phyloP scores from a whole-genome alignment of 2,888 invertebrate species.

The Drosophila bunnanda region DNA sequence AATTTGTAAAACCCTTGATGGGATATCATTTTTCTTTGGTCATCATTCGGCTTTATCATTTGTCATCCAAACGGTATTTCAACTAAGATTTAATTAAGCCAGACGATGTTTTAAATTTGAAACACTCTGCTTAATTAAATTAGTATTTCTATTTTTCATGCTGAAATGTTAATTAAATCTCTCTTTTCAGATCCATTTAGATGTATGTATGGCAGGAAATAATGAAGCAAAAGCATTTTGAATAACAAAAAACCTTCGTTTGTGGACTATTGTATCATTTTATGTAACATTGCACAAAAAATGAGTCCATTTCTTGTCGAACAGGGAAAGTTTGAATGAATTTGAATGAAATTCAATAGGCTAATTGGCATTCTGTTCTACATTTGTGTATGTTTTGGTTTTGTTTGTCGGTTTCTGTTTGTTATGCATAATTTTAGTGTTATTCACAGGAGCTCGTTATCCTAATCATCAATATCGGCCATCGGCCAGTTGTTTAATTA shows the following conservation, averaged over 20 bases:
- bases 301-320: background rate
- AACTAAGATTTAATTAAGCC: background rate
- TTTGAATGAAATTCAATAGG: background rate
- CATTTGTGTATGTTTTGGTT: constrained; percentile 6
- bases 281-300: background rate
- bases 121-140: constrained; percentile 22
- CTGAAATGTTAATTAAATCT: constrained; percentile 46
- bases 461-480: constrained; percentile 4
- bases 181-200: background rate
- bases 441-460: constrained; percentile 7
- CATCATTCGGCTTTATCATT: background rate
- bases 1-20: constrained; percentile 23
- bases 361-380: constrained; percentile 19
- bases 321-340: background rate
- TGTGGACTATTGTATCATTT: background rate
- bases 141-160: constrained; percentile 7
- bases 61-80: background rate
- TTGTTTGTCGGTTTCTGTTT: constrained; percentile 7
- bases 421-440: constrained; percentile 11
- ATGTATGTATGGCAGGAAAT: constrained; percentile 1
- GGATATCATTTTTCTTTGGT: constrained; percentile 8
- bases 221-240: constrained; percentile 13
- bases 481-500: constrained; percentile 39
- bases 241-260: constrained; percentile 7
- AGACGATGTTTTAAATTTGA: background rate